These are phyloP conservation scores for Tolypeutes matacus DNA, from an alignment of 2,797 vertebrate genomes.

Conservation along the genomic window DNA sequence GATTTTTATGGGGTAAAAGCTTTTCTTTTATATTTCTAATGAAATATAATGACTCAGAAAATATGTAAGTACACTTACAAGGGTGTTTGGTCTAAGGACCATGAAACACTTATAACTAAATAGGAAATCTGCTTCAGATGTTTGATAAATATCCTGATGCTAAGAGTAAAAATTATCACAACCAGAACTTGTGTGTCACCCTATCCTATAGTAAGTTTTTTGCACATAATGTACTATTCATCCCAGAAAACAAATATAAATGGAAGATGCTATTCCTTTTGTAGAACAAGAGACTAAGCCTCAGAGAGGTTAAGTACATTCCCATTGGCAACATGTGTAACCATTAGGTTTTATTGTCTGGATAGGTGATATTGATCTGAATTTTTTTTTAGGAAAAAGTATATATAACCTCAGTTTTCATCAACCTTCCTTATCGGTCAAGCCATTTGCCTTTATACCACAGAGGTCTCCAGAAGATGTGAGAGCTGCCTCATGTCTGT, in stretches of 20 bases:
- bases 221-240: not conserved
- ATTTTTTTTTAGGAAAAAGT: not conserved
- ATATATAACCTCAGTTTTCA: not conserved
- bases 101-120: not conserved
- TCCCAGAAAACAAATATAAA: not conserved
- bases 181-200: rapidly evolving
- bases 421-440: not conserved
- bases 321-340: rapidly evolving
- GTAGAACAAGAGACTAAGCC: rapidly evolving
- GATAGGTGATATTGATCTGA: not conserved
- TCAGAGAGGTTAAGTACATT: rapidly evolving
- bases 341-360: not conserved
- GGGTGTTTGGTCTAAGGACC: no score
- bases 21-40: not conserved
- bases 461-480: rapidly evolving
- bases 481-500: rapidly evolving
- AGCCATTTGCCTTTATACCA: rapidly evolving
- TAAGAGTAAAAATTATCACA: rapidly evolving
- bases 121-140: rapidly evolving
- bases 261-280: no score
- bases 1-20: not conserved
- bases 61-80: no score
- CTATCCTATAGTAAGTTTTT: no score
- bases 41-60: no score
- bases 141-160: not conserved